A percentile compares a stretch with the other conserved stretches of the same genome.
These are phyloP conservation scores for Myiothlypis coronata DNA, from an alignment of 2,797 vertebrate genomes.

Conservation along the genomic window DNA sequence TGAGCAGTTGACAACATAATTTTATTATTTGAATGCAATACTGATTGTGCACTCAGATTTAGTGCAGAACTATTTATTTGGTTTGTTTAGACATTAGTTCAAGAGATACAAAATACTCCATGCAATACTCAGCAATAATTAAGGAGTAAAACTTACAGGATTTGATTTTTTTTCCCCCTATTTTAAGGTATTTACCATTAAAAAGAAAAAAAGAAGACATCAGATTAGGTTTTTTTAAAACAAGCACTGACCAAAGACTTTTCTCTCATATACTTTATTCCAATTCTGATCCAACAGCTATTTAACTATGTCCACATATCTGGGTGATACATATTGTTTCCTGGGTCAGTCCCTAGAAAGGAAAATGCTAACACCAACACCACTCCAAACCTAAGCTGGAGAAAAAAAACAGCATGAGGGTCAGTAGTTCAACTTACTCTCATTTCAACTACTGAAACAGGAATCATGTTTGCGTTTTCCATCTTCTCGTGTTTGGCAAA, in stretches of 20 bases:
- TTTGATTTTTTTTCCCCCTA: background rate
- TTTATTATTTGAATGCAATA: background rate
- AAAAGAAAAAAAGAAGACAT: background rate
- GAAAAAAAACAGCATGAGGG: background rate
- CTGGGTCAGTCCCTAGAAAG: background rate
- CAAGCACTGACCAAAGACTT: background rate
- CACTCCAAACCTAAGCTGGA: background rate
- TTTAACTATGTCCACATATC: background rate
- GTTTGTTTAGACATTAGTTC: background rate
- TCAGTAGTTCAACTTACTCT: background rate
- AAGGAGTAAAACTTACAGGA: background rate
- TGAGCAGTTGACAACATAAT: background rate
- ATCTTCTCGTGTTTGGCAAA: background rate
- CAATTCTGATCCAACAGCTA: background rate
- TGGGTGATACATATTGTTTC: background rate
- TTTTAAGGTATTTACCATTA: background rate
- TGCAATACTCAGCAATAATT: background rate
- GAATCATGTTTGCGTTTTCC: background rate
- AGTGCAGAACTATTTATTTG: background rate
- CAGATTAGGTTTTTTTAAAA: background rate
- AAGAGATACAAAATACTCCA: background rate
- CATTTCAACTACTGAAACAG: background rate
- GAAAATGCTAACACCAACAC: background rate
- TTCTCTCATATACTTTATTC: background rate
- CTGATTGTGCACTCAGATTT: background rate